Conservation (phyloP, 2,888 invertebrate species). For the Heliconius ismenius region DNA sequence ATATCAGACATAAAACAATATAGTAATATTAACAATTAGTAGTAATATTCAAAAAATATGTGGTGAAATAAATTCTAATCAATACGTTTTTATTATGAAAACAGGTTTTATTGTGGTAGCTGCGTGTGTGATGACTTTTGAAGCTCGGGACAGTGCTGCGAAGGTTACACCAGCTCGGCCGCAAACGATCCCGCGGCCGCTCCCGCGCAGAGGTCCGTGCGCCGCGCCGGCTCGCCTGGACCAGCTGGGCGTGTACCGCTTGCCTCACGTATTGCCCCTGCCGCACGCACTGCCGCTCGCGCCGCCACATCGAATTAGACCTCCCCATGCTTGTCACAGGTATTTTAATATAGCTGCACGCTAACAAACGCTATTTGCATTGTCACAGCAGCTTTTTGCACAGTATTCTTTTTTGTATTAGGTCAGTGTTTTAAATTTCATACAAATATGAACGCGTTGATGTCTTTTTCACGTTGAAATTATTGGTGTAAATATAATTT, state of each 20-base stretch:
- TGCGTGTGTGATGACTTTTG: conserved; percentile 99
- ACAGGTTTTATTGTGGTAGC: conserved; percentile 96
- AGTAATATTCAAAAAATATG: neutral
- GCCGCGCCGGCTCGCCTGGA: conserved; percentile 82
- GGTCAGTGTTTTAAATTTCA: neutral
- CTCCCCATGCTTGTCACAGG: conserved; percentile 64
- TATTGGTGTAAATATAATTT: too few species aligned
- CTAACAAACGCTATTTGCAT: neutral
- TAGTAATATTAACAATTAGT: neutral
- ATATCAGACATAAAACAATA: neutral
- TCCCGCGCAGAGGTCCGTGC: conserved; percentile 76
- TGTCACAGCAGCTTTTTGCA: neutral
- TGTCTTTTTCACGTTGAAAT: conserved; percentile 19
- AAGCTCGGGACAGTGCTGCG: conserved; percentile 96
- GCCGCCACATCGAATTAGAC: conserved; percentile 74
- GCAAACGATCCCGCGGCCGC: conserved; percentile 77
- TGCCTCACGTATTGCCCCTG: conserved; percentile 78
- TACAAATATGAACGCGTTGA: conserved; percentile 24
- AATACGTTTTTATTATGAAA: neutral
- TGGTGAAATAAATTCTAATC: neutral
- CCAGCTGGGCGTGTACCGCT: conserved; percentile 85
- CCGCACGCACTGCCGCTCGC: conserved; percentile 74
- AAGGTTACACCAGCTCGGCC: conserved; percentile 89
- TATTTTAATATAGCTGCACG: conserved; percentile 44
- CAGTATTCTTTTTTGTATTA: neutral